Evolutionary conservation across 2,113 vertebrate species (phyloP), one percentile per base, ranked within the genome.

Genomic region (Misgurnus anguillicaudatus): DNA sequence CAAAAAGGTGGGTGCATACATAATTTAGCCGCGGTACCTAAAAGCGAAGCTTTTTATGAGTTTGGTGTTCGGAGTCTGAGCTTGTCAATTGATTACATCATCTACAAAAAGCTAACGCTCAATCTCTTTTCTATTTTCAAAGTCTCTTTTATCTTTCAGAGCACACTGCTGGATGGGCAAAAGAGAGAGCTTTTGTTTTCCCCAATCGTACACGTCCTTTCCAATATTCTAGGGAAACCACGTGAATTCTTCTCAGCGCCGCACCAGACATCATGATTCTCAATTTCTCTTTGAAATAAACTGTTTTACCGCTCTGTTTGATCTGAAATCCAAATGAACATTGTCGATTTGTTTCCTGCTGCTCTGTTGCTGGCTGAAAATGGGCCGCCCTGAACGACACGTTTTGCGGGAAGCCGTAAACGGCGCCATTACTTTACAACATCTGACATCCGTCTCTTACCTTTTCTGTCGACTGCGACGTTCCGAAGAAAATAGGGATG

Each of bases 401-500:
- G 70, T 72, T 70, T 38, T n/a, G 19, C 9, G 3, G 21, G 17
- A 45, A 47, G 31, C 14, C 24, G 70, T 42, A 14, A 78, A 78
- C 48, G 31, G 19, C 36, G 39, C 36, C 16, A 63, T 78, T 69
- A 62, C 63, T 74, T 19, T 21, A 31, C 21, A 72, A 70, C 14
- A 41, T 19, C 64, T 31, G 13, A n/a, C 53, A 24, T 8, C 10
- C 14, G 8, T 61, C 76, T 36, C 89, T 92, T 93, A 95, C 94
- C 92, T 94, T 93, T 75, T 95, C 94, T 3, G 92, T 96, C 0
- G 97, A 99, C 90, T 98, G 96, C 0, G 97, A 96, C 0, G 97
- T 99, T 83, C 97, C 97, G 42, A 99, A 99, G 94, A 99, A 98
- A 89, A 99, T 99, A 42, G 97, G 97, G 86, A 98, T 99, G 88